Evolutionary conservation across 35 echinoderm and acorn worm species (phyloP).

Genomic region (Acanthaster planci): DNA sequence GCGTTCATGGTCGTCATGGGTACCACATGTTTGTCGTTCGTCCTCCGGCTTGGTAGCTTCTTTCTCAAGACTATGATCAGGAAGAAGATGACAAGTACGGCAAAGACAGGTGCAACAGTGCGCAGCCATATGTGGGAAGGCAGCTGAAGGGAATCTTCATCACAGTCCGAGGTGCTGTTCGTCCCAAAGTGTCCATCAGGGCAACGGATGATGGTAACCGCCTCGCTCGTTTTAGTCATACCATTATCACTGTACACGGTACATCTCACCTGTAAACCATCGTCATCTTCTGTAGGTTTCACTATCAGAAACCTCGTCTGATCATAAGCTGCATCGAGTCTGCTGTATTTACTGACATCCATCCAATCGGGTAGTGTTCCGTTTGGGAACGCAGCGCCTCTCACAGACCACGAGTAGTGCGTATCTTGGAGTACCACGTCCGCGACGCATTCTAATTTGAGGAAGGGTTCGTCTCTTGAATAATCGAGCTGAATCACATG

Average conservation of each 20-base stretch:
- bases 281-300: background rate
- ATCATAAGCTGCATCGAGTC: background rate
- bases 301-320: background rate
- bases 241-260: background rate
- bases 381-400: background rate
- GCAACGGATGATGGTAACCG: background rate
- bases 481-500: background rate
- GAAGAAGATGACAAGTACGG: background rate
- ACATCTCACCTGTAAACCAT: conserved; percentile 12
- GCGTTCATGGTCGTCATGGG: no score
- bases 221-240: background rate
- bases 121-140: background rate
- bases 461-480: background rate
- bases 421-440: background rate
- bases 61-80: no score
- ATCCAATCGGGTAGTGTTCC: background rate
- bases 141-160: no score
- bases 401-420: background rate
- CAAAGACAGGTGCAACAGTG: background rate
- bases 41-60: no score
- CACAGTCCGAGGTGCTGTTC: background rate
- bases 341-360: background rate
- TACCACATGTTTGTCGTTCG: no score
- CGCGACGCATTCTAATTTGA: conserved; percentile 1
- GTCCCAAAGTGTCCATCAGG: background rate